Percentiles rank a stretch among this genome's conserved stretches.
Conservation (phyloP, 2,113 vertebrate genomes). For the Phocoena phocoena region DNA sequence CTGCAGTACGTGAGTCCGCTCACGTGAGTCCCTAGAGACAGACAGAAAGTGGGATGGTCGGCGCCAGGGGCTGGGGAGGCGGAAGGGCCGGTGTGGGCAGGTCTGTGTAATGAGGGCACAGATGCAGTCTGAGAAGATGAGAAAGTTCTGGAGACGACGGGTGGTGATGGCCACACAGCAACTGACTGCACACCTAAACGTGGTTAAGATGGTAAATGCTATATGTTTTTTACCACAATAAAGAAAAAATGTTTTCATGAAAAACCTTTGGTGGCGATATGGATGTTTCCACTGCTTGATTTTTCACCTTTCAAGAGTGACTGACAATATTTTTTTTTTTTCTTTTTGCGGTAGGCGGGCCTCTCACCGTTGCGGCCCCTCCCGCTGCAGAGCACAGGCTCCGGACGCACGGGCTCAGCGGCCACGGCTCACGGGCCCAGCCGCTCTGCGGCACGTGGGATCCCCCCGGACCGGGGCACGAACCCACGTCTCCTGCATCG, state of each 20-base stretch:
- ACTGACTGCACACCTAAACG: neutral
- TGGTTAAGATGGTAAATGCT: neutral
- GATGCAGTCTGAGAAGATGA: neutral
- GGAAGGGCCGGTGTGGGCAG: too few species aligned
- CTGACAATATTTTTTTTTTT: neutral
- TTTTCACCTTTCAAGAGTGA: neutral
- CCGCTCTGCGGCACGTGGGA: too few species aligned
- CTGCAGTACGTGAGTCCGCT: too few species aligned
- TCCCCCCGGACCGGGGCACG: too few species aligned
- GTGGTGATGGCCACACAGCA: neutral
- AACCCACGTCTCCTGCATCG: too few species aligned
- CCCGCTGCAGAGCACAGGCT: too few species aligned
- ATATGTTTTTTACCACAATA: neutral
- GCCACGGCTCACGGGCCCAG: too few species aligned
- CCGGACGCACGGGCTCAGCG: too few species aligned
- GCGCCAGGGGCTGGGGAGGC: neutral
- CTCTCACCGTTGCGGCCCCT: fast-evolving
- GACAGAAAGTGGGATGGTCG: neutral
- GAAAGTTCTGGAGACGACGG: neutral
- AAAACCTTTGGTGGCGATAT: neutral
- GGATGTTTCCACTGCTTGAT: neutral
- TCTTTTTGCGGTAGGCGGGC: too few species aligned
- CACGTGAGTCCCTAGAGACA: too few species aligned
- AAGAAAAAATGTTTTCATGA: neutral
- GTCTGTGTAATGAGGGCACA: neutral